Conservation (phyloP, 2,113 vertebrate genomes). For the Struthidea cinerea region DNA sequence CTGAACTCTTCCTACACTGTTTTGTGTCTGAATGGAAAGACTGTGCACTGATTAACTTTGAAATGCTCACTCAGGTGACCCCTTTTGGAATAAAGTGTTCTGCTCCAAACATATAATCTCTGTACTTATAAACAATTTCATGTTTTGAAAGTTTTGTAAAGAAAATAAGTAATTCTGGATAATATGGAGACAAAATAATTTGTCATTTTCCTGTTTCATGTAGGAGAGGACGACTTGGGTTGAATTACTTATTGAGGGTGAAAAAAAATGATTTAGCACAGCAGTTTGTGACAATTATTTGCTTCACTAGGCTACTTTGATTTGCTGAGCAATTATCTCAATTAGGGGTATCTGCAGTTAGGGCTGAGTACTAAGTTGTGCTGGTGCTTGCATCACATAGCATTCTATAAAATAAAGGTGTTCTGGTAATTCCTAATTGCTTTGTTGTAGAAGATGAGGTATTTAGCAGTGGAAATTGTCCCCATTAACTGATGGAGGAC, state of each 20-base stretch:
- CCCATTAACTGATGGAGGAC: background rate
- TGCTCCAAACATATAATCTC: background rate
- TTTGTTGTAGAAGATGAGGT: background rate
- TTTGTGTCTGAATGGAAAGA: background rate
- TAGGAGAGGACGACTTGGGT: background rate
- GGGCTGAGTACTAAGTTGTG: background rate
- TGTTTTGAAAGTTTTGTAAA: background rate
- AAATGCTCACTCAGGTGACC: background rate
- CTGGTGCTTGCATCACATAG: background rate
- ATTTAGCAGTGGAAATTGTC: background rate
- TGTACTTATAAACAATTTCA: background rate
- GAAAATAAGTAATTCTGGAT: background rate
- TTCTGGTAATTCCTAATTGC: background rate
- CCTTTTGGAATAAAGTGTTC: background rate
- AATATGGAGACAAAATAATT: background rate
- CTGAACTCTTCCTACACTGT: background rate
- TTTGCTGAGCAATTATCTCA: conserved; percentile 46
- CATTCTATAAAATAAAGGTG: background rate
- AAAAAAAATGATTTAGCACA: background rate
- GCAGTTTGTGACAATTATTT: conserved; percentile 39
- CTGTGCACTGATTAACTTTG: background rate
- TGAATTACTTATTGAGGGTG: background rate
- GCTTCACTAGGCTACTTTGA: conserved; percentile 31
- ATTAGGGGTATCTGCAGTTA: background rate
- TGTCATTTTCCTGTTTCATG: background rate